These are phyloP conservation scores for Pipra filicauda DNA, from an alignment of 2,113 vertebrate genomes.

Conservation along the genomic window DNA sequence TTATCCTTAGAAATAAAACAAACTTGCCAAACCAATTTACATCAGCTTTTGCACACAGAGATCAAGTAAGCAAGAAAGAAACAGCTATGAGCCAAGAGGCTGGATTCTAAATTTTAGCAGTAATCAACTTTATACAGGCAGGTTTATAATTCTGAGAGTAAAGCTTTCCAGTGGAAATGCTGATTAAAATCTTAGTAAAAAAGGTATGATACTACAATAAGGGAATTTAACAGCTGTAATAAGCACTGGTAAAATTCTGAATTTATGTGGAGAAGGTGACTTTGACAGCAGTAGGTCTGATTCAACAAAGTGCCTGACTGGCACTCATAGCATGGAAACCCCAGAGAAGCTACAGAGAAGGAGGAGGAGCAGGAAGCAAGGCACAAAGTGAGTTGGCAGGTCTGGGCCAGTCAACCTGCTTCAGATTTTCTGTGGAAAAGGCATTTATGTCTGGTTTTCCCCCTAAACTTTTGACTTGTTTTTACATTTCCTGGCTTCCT, in stretches of 20 bases:
- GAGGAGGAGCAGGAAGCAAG: background rate
- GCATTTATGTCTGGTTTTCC: background rate
- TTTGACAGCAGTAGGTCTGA: background rate
- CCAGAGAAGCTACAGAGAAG: background rate
- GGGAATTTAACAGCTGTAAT: background rate
- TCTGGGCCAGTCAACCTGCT: background rate
- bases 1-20: constrained; percentile 12
- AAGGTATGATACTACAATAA: background rate
- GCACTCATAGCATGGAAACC: background rate
- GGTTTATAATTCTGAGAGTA: background rate
- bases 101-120: background rate
- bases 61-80: constrained; percentile 20
- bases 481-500: constrained; percentile 58
- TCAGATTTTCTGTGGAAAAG: background rate
- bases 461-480: constrained; percentile 3
- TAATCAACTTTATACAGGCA: background rate
- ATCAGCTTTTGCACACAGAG: constrained; percentile 31
- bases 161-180: constrained; percentile 29
- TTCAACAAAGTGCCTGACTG: background rate
- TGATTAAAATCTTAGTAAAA: constrained; percentile 20
- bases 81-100: background rate
- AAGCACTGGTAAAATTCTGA: background rate
- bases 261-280: background rate
- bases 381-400: background rate
- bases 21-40: constrained; percentile 37